phyloP scores from a whole-genome alignment of 2,797 vertebrate species.

The Chiloscyllium punctatum region DNA sequence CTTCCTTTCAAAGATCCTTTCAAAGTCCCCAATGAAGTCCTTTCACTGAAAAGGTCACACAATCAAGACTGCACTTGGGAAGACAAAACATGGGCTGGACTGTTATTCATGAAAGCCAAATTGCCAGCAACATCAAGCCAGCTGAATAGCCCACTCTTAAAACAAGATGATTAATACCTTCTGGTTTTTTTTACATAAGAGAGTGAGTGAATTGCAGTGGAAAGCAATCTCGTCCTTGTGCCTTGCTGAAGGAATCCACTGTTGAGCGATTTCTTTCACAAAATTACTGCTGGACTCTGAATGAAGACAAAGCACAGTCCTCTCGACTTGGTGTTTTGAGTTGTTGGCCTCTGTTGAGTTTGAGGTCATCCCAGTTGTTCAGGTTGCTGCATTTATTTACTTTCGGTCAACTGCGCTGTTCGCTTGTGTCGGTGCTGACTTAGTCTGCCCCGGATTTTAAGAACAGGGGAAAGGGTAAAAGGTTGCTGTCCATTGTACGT shows the following conservation, averaged over 20 bases:
- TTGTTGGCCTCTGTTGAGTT: neutral
- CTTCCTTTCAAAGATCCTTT: conserved; percentile 59
- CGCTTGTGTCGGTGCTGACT: neutral
- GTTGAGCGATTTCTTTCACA: neutral
- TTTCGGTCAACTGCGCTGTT: neutral
- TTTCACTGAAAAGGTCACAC: conserved; percentile 62
- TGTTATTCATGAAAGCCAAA: conserved; percentile 70
- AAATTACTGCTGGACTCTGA: neutral
- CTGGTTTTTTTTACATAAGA: conserved; percentile 52
- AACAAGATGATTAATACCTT: conserved; percentile 77
- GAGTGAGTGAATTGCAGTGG: conserved; percentile 17
- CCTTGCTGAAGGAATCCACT: neutral
- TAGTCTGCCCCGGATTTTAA: neutral
- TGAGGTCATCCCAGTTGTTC: neutral
- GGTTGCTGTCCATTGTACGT: neutral
- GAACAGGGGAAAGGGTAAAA: neutral
- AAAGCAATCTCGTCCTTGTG: neutral
- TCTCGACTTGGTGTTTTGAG: neutral
- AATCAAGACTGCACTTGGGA: conserved; percentile 76
- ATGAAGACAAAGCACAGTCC: neutral
- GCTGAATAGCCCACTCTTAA: conserved; percentile 75
- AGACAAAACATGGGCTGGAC: conserved; percentile 71
- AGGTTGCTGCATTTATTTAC: neutral
- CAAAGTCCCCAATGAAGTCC: conserved; percentile 64
- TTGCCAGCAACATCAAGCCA: conserved; percentile 64